Evolutionary conservation across 2,888 invertebrate species (phyloP).

Genomic region (Chirona hameri): DNA sequence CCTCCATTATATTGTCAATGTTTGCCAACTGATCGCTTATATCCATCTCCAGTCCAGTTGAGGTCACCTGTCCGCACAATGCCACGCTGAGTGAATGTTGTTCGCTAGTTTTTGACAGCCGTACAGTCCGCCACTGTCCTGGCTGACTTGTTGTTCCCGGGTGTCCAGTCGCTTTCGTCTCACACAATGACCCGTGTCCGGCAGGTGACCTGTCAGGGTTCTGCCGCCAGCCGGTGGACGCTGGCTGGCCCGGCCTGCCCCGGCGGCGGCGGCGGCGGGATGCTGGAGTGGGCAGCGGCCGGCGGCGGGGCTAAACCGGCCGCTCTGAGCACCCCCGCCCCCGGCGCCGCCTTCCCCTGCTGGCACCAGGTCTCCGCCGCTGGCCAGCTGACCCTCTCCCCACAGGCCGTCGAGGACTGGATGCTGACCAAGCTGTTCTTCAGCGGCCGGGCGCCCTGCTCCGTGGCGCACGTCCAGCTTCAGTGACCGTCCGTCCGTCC

Average conservation of each 20-base stretch:
- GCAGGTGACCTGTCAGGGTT: conserved; percentile 41
- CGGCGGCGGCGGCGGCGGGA: neutral
- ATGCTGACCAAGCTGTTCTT: conserved; percentile 12
- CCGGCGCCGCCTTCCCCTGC: neutral
- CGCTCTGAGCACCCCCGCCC: no score
- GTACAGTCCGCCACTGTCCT: no score
- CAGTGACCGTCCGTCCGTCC: neutral
- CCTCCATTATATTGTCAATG: no score
- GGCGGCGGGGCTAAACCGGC: no score
- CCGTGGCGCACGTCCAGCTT: neutral
- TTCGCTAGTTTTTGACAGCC: no score
- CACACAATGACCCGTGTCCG: conserved; percentile 41
- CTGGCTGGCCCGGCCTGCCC: conserved; percentile 45
- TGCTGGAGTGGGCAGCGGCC: conserved; percentile 11
- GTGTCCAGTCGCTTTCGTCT: conserved; percentile 36
- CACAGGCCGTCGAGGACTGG: conserved; percentile 26
- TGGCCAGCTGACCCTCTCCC: neutral
- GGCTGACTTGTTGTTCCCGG: no score
- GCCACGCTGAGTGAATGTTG: no score
- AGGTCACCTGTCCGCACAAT: no score
- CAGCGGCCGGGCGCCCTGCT: conserved; percentile 1
- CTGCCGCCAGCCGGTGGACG: conserved; percentile 52
- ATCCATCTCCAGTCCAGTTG: no score
- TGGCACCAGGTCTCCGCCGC: conserved; percentile 2
- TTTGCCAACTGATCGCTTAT: no score